A percentile compares a stretch with the other conserved stretches of the same genome.
Conservation (phyloP, 2,888 invertebrate genomes). For the Notodonta dromedarius region DNA sequence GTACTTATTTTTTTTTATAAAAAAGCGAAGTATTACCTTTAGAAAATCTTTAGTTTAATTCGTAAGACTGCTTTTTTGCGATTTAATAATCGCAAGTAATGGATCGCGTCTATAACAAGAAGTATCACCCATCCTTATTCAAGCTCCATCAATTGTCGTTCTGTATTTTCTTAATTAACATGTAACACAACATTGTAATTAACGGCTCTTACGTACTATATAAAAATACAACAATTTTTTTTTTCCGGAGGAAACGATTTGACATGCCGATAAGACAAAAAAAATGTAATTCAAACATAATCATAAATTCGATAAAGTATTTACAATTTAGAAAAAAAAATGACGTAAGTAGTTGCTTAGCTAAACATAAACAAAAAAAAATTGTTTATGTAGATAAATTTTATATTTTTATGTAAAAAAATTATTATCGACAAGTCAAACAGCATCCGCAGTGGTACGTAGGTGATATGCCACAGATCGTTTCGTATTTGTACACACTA, state of each 20-base stretch:
- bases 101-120: slow-evolving; percentile 25
- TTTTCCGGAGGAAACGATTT: slow-evolving; percentile 52
- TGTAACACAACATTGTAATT: slow-evolving; percentile 53
- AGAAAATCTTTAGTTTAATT: slow-evolving; percentile 12
- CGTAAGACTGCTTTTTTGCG: slow-evolving; percentile 18
- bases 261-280: slow-evolving; percentile 35
- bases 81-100: slow-evolving; percentile 23
- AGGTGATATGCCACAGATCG: slow-evolving; percentile 78
- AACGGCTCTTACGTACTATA: slow-evolving; percentile 74
- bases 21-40: slow-evolving; percentile 40
- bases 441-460: slow-evolving; percentile 51
- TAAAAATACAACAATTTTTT: slow-evolving; percentile 79
- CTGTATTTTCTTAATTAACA: slow-evolving; percentile 40
- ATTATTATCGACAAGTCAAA: slow-evolving; percentile 1
- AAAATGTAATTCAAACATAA: neutral
- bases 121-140: slow-evolving; percentile 45
- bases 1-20: slow-evolving; percentile 15
- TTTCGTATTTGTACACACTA: slow-evolving; percentile 61
- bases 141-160: slow-evolving; percentile 47
- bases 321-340: too few relatives aligned
- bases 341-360: too few relatives aligned
- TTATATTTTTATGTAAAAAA: too few relatives aligned
- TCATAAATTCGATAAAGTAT: too few relatives aligned
- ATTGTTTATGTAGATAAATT: too few relatives aligned
- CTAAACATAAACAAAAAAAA: too few relatives aligned